Percentiles rank a stretch among this genome's conserved stretches.
phyloP scores from a whole-genome alignment of 2,888 invertebrate genomes.

The Dasypolia templi region DNA sequence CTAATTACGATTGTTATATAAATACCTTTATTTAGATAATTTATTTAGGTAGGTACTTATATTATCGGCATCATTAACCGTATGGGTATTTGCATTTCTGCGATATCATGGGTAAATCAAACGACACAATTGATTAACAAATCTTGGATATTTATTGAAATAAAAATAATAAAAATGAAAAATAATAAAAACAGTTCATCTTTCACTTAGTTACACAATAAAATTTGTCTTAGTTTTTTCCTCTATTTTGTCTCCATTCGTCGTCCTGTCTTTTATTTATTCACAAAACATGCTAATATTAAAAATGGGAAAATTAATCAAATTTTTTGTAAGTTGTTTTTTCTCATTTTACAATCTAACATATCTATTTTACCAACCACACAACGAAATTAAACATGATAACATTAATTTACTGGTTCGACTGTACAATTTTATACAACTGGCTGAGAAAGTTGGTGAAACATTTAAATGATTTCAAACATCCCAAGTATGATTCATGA shows the following conservation, averaged over 20 bases:
- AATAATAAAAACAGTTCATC: slow-evolving; percentile 91
- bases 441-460: slow-evolving; percentile 45
- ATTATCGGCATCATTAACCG: background rate
- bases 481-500: slow-evolving; percentile 43
- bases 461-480: slow-evolving; percentile 53
- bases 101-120: slow-evolving; percentile 72
- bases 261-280: slow-evolving; percentile 63
- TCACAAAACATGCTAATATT: slow-evolving; percentile 32
- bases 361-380: slow-evolving; percentile 63
- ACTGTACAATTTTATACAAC: slow-evolving; percentile 61
- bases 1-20: background rate
- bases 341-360: slow-evolving; percentile 59
- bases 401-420: slow-evolving; percentile 50
- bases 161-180: slow-evolving; percentile 91
- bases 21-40: background rate
- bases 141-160: slow-evolving; percentile 91
- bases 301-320: slow-evolving; percentile 45
- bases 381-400: slow-evolving; percentile 61
- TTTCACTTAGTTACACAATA: slow-evolving; percentile 89
- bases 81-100: background rate
- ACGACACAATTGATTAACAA: slow-evolving; percentile 86
- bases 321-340: slow-evolving; percentile 32
- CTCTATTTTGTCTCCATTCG: slow-evolving; percentile 84
- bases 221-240: slow-evolving; percentile 89
- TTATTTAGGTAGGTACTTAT: background rate